phyloP scores from a whole-genome alignment of 2,113 vertebrate genomes.

The Collichthys lucidus region DNA sequence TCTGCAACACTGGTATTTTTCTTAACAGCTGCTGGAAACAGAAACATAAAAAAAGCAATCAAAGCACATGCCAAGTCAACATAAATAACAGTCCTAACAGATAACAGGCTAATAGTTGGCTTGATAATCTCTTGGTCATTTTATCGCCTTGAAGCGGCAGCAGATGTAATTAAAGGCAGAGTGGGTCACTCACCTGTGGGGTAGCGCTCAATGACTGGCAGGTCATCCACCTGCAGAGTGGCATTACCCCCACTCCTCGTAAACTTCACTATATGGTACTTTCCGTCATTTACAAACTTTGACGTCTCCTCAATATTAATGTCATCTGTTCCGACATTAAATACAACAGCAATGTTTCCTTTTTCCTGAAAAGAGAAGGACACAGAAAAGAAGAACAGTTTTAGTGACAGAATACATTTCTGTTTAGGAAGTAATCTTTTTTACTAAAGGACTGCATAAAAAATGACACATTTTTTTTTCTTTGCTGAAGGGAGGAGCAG shows the following conservation, averaged over 20 bases:
- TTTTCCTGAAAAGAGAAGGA: conserved; percentile 87
- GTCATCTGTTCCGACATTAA: conserved; percentile 99
- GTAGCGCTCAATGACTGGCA: conserved; percentile 97
- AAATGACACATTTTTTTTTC: not conserved
- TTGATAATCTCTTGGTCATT: conserved; percentile 41
- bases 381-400: conserved; percentile 33
- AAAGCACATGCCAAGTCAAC: conserved; percentile 78
- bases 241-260: conserved; percentile 98
- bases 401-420: conserved; percentile 12
- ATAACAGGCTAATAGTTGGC: conserved; percentile 33
- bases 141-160: conserved; percentile 28
- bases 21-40: conserved; percentile 69
- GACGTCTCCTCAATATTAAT: conserved; percentile 97
- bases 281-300: conserved; percentile 99
- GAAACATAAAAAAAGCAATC: conserved; percentile 76
- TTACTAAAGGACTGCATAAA: not conserved
- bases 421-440: not conserved
- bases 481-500: not conserved
- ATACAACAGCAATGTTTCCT: conserved; percentile 97
- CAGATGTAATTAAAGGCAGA: conserved; percentile 34
- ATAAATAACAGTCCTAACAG: conserved; percentile 66
- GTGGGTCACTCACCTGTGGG: conserved; percentile 94
- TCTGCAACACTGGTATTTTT: conserved; percentile 63
- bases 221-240: conserved; percentile 99
- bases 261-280: conserved; percentile 99